Base-by-base conservation (phyloP, 92 coral and sea anemone genomes). In the Bergia puertoricense region DNA sequence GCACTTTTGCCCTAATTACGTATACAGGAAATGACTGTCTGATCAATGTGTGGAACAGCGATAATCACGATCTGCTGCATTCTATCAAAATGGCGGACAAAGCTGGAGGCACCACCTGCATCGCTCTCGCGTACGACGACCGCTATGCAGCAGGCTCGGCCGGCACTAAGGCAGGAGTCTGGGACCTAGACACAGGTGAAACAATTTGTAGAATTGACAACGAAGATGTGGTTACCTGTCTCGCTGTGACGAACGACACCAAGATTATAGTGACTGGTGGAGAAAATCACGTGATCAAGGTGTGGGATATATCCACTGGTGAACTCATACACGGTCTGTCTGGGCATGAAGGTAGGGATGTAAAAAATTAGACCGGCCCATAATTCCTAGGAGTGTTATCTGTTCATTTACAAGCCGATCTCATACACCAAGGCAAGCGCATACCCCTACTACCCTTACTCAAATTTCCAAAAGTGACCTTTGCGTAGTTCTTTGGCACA, bases 111-210 rank as follows among this genome's bases (percentile, higher is more conserved):
- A 90, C 83, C n/a, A 91, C 96, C 45, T 86, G 82, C 59, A 93
- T 95, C 56, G 96, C 67, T 45, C 91, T 95, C 74, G 72, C 92
- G 16, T 86, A 86, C 65, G 96, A 95, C 89, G 95, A 93, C 76
- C 86, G 91, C 75, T 84, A 40, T 75, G 93, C 81, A 65, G 93
- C 92, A 72, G 93, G 93, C 68, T 87, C 98, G 9, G 92, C 96
- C 59, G 91, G 86, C 43, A 39, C 91, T 40, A 86, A 87, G 50
- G 71, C 89, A 20, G 98, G 93, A 72, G 92, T 91, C 87, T 95
- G 98, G 98, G 92, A 93, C 90, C 88, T 95, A 80, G 98, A 95
- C 78, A 91, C 98, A 50, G 98, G 98, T 62, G 96, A 93, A 86
- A 88, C 81, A 16, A 48, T 93, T 41, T 90, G 86, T 48, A 89